phyloP scores from a whole-genome alignment of 2,888 invertebrate genomes.

The Phalera bucephala region DNA sequence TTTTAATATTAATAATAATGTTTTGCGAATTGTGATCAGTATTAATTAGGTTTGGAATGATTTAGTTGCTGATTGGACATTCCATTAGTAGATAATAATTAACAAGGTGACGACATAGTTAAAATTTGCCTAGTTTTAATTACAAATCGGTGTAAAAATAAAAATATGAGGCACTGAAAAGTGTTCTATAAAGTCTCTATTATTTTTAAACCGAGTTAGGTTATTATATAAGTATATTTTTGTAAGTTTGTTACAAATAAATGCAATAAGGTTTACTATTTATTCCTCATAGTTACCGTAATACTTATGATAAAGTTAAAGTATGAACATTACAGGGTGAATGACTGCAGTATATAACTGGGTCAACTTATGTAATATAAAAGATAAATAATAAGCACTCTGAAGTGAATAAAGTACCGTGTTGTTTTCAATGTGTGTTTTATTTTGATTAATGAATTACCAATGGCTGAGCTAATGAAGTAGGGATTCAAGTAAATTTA shows the following conservation, averaged over 20 bases:
- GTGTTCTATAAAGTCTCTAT: slow-evolving; percentile 22
- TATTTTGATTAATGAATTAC: slow-evolving; percentile 13
- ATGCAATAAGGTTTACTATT: slow-evolving; percentile 22
- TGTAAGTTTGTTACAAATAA: slow-evolving; percentile 14
- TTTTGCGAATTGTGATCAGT: slow-evolving; percentile 60
- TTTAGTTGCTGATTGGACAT: slow-evolving; percentile 33
- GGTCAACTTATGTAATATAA: slow-evolving; percentile 11
- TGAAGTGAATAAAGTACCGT: slow-evolving; percentile 51
- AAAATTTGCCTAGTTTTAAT: slow-evolving; percentile 38
- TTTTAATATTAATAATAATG: slow-evolving; percentile 32
- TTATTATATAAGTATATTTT: slow-evolving; percentile 13
- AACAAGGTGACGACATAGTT: slow-evolving; percentile 49
- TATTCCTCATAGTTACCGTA: slow-evolving; percentile 19
- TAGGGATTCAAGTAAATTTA: too few species aligned
- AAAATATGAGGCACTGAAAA: slow-evolving; percentile 16
- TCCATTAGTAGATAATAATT: slow-evolving; percentile 39
- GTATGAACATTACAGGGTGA: slow-evolving; percentile 21
- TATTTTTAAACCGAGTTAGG: slow-evolving; percentile 21
- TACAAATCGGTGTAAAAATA: slow-evolving; percentile 35
- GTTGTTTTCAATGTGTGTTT: slow-evolving; percentile 46
- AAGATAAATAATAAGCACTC: slow-evolving; percentile 27
- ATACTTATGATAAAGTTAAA: slow-evolving; percentile 8
- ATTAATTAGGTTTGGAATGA: slow-evolving; percentile 46
- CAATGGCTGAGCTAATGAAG: slow-evolving; percentile 5
- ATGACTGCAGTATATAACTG: slow-evolving; percentile 14